A percentile compares a stretch with the other conserved stretches of the same genome.
Conservation (phyloP, 2,797 vertebrate genomes). For the Halcyon smyrnensis region DNA sequence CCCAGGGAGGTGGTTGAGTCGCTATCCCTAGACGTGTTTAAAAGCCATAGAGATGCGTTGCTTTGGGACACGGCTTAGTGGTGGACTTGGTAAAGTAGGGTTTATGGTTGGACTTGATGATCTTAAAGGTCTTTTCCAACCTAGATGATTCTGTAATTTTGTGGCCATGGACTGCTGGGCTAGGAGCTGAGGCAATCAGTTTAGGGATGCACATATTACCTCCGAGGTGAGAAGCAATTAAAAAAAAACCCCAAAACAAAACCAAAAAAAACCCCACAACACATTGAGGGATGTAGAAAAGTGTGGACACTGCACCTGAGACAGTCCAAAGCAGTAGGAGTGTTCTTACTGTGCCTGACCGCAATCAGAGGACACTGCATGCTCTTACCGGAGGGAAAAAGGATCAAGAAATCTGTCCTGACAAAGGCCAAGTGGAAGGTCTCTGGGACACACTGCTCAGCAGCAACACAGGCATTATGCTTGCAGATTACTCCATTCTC, state of each 20-base stretch:
- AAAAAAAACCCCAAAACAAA: neutral
- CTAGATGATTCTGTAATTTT: neutral
- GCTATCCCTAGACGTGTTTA: too few relatives aligned
- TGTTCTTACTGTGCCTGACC: neutral
- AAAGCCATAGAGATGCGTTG: too few relatives aligned
- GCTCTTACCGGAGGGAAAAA: fast-evolving
- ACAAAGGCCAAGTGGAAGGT: neutral
- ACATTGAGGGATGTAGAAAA: fast-evolving
- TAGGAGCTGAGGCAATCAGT: neutral
- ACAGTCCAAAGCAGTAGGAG: neutral
- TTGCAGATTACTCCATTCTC: neutral
- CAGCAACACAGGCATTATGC: neutral
- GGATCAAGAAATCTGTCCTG: neutral
- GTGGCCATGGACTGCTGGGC: neutral
- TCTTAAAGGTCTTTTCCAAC: too few relatives aligned
- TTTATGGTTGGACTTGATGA: too few relatives aligned
- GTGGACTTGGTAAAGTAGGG: too few relatives aligned
- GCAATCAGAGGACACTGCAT: neutral
- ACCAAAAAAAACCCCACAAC: neutral
- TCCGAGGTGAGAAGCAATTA: neutral
- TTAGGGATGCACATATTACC: neutral
- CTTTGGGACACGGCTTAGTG: too few relatives aligned
- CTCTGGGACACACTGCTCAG: neutral
- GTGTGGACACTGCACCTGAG: neutral
- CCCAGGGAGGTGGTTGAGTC: too few relatives aligned